Conservation (phyloP, 2,797 vertebrate genomes). For the Eupleurogrammus muticus region DNA sequence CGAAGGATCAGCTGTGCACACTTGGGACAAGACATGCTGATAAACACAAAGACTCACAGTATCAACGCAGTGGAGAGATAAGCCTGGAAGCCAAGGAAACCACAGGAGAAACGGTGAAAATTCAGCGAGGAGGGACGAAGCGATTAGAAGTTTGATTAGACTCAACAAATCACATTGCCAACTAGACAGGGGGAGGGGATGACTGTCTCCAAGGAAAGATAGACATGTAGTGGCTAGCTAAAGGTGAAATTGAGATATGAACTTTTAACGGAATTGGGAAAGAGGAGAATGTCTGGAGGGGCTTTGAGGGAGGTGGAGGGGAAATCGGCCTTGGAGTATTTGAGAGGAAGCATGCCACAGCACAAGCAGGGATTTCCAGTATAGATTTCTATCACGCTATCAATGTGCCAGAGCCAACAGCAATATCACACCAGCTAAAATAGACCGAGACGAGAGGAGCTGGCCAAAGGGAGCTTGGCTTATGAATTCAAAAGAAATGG, state of each 20-base stretch:
- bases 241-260: conserved; percentile 43
- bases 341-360: conserved; percentile 41
- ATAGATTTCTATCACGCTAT: conserved; percentile 57
- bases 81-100: conserved; percentile 14
- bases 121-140: conserved; percentile 8
- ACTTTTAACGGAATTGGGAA: conserved; percentile 10
- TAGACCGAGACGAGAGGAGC: conserved; percentile 18
- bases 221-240: conserved; percentile 21
- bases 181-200: conserved; percentile 28
- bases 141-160: conserved; percentile 44
- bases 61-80: conserved; percentile 34
- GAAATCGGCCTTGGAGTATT: conserved; percentile 38
- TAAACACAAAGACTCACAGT: conserved; percentile 12
- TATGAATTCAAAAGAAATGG: conserved; percentile 35
- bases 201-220: conserved; percentile 22
- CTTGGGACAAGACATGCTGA: conserved; percentile 34
- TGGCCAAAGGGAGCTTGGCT: conserved; percentile 26
- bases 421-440: conserved; percentile 39
- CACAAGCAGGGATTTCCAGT: conserved; percentile 38
- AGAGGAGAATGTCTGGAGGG: conserved; percentile 12
- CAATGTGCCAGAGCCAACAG: conserved; percentile 34
- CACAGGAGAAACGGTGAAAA: conserved; percentile 32
- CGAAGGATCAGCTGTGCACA: conserved; percentile 30
- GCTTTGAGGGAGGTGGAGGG: conserved; percentile 35
- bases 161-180: conserved; percentile 44